Evolutionary conservation across 2,888 invertebrate genomes (phyloP), one percentile per base, ranked within the genome.

Genomic region (Dryocosmus kuriphilus): DNA sequence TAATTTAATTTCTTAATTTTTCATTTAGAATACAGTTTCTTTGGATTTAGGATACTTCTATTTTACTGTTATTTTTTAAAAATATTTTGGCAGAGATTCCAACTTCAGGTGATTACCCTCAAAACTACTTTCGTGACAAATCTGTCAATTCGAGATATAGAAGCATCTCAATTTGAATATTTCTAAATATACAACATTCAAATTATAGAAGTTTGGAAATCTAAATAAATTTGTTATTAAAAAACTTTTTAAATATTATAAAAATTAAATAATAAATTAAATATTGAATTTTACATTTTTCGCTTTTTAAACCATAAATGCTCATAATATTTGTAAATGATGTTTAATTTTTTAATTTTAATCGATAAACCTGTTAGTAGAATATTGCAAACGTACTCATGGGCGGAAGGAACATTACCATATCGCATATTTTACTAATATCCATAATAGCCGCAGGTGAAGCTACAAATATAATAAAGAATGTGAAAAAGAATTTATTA

Each of bases 401-500:
- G 22, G 27, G 24, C 41, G 19, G 9, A 27, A 5, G 38, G 14
- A 65, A 65, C 38, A 41, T 67, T 67, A 46, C 24, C 24, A 41
- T 27, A 30, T 46, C 30, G n/a, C 51, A 71, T 71, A 51, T 30
- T 71, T 71, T 27, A 27, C 30, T n/a, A 51, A 71, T 71, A 57
- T 57, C 22, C 46, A 8, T 71, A 19, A 46, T 67, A 46, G 32
- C 22, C 35, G 30, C 19, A 62, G 11, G n/a, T 35, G 8, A 41
- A 67, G 24, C 41, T 41, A 46, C 22, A 67, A 67, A 27, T 67
- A 38, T 30, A 71, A n/a, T 71, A 71, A 51, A 46, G 19, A 51
- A 30, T 30, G 27, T 71, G 2, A 46, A 30, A 27, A 71, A 71
- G 51, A 71, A 71, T 71, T 46, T 67, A 67, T 41, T 71, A 9